A percentile compares a stretch with the other conserved stretches of the same genome.
Evolutionary conservation across 1,140 invertebrate genomes (phyloP).

Genomic region (Cephus cinctus): DNA sequence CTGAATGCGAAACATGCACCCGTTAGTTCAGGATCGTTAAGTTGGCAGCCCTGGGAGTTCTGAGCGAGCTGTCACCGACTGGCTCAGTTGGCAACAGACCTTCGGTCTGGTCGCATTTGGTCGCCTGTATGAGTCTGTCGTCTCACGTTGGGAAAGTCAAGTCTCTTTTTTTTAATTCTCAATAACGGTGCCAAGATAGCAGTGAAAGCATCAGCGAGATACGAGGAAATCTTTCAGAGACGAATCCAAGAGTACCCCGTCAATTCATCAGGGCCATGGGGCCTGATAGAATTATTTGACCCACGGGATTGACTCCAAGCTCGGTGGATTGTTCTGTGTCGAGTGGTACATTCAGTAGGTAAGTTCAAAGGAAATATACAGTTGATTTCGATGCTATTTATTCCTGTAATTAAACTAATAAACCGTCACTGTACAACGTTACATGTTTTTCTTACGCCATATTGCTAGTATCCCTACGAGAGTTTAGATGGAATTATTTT

Average conservation of each 20-base stretch:
- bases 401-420: too few species aligned
- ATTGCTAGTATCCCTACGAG: too few species aligned
- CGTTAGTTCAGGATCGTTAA: neutral
- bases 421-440: too few species aligned
- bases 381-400: too few species aligned
- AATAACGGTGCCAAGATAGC: too few species aligned
- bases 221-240: too few species aligned
- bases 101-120: constrained; percentile 31
- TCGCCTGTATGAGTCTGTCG: constrained; percentile 10
- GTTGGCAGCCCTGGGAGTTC: constrained; percentile 24
- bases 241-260: too few species aligned
- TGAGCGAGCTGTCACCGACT: constrained; percentile 40
- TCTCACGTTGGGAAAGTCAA: neutral
- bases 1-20: neutral
- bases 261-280: constrained; percentile 30
- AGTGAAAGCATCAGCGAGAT: too few species aligned
- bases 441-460: too few species aligned
- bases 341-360: constrained; percentile 42
- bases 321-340: constrained; percentile 44
- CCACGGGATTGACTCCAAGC: constrained; percentile 46
- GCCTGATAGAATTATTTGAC: constrained; percentile 47
- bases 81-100: constrained; percentile 55
- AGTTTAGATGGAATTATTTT: too few species aligned
- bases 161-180: neutral
- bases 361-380: constrained; percentile 29